Evolutionary conservation across 2,797 vertebrate genomes (phyloP), one percentile per base, ranked within the genome.

Genomic region (Pterois miles): DNA sequence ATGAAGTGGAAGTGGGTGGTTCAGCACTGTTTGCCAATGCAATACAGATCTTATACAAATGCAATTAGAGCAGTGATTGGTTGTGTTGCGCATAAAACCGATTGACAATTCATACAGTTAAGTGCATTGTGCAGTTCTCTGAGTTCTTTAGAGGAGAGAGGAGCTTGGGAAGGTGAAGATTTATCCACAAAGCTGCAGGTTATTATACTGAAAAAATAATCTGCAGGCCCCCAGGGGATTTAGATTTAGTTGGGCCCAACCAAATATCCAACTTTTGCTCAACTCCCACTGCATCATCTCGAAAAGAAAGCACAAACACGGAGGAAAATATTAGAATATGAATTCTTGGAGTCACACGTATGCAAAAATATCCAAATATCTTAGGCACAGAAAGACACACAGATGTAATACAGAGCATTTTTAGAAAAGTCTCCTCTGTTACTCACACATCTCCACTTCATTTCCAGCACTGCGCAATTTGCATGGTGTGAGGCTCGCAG

Each of bases 1-100:
- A 78, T 86, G 91, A 84, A 89, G 85, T 89, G 91, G 83, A 92
- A 86, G 88, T 84, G 86, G 88, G 78, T 74, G 90, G 86, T 87
- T 91, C 79, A 87, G 88, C 67, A 4, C 82, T 84, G 89, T 89
- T 91, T 91, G 86, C 89, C 90, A 89, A 72, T 81, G 81, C 84
- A 87, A 88, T 88, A 86, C 84, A 86, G 71, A 87, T 91, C 89
- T 86, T 81, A 82, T 71, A 75, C 87, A 90, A 93, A 93, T 38
- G 75, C 89, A 92, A 93, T 94, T 92, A 92, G 84, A 90, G 77
- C 73, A 54, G 74, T 78, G 78, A 88, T 87, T 84, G 78, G 78
- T 80, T 88, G 81, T 83, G 75, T 71, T 86, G 84, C 79, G 86
- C 84, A 83, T 84, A 87, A 86, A 84, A 88, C 65, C 80, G 89